Conservation (phyloP, 2,888 invertebrate species). For the Belgica antarctica region DNA sequence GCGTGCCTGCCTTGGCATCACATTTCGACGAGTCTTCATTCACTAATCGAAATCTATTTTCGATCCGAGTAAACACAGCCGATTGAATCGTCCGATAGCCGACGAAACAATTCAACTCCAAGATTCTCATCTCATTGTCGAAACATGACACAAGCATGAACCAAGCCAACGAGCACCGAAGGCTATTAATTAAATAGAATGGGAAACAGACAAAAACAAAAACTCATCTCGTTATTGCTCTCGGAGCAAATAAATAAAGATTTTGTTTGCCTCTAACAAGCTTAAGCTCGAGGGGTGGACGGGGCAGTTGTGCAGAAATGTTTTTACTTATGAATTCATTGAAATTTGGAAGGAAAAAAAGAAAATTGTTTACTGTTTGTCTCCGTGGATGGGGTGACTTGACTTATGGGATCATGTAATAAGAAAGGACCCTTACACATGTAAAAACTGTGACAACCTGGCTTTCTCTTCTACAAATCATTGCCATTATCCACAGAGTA, state of each 20-base stretch:
- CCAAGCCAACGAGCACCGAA: background rate
- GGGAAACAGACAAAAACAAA: conserved; percentile 39
- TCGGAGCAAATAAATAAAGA: conserved; percentile 40
- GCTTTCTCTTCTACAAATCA: too few relatives aligned
- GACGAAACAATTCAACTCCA: background rate
- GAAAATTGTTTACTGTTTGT: conserved; percentile 13
- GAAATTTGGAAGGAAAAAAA: too few relatives aligned
- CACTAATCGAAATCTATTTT: conserved; percentile 14
- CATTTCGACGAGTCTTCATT: background rate
- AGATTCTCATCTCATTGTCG: conserved; percentile 20
- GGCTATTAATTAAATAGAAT: conserved; percentile 44
- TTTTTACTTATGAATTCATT: background rate
- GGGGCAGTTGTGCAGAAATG: background rate
- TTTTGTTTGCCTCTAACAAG: background rate
- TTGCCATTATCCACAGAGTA: too few relatives aligned
- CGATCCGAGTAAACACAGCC: conserved; percentile 2
- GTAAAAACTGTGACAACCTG: too few relatives aligned
- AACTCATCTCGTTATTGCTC: conserved; percentile 38
- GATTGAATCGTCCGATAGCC: conserved; percentile 13
- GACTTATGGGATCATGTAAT: too few relatives aligned
- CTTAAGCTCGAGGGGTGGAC: background rate
- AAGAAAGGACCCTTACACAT: too few relatives aligned
- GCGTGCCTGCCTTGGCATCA: too few relatives aligned
- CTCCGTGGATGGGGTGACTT: background rate
- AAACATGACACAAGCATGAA: conserved; percentile 33